A percentile compares a stretch with the other conserved stretches of the same genome.
Evolutionary conservation across 2,113 vertebrate species (phyloP).

Genomic region (Gavialis gangeticus): DNA sequence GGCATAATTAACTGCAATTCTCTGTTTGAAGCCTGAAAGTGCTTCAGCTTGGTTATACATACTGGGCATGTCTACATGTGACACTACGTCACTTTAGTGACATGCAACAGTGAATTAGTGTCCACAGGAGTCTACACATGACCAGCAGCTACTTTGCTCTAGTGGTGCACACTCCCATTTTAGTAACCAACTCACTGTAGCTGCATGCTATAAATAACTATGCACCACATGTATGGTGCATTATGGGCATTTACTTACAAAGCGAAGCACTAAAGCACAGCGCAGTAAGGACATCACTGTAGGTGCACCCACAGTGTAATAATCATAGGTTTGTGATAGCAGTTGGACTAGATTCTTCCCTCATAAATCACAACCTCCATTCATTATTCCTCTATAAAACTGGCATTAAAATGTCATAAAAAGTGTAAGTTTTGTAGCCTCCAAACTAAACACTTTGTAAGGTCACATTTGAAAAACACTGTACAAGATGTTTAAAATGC

Average conservation of each 20-base stretch:
- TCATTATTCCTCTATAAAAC: not conserved
- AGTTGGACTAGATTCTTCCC: not conserved
- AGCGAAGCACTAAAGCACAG: no score
- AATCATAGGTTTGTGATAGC: slow-evolving; percentile 36
- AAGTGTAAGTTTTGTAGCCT: not conserved
- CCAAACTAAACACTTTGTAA: not conserved
- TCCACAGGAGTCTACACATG: no score
- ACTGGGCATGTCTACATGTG: no score
- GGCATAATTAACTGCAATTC: not conserved
- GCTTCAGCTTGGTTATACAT: not conserved
- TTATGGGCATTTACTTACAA: no score
- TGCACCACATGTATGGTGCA: no score
- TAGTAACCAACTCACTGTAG: no score
- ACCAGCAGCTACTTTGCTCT: no score
- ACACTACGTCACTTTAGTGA: no score
- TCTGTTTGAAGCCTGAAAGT: not conserved
- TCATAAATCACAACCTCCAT: not conserved
- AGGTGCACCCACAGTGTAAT: not conserved
- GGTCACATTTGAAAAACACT: not conserved
- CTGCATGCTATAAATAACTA: no score
- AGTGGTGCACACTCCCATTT: no score
- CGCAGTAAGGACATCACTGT: no score
- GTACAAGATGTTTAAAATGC: not conserved
- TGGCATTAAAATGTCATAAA: not conserved
- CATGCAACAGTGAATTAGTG: no score